phyloP scores from a whole-genome alignment of 2,113 vertebrate species.

The Zeus faber region DNA sequence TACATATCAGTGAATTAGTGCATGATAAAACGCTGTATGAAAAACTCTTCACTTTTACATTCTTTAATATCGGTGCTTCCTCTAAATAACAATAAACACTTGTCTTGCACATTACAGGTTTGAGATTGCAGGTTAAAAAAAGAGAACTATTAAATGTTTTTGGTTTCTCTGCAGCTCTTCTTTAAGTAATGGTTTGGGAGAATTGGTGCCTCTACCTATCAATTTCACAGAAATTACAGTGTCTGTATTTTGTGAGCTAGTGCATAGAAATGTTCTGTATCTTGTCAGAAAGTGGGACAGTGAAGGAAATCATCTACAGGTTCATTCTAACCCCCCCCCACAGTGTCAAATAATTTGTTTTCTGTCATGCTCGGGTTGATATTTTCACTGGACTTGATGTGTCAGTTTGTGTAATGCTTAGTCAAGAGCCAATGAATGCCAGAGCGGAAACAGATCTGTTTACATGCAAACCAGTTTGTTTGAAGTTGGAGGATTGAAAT shows the following conservation, averaged over 20 bases:
- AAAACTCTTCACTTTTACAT: no score
- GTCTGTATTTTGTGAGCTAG: slow-evolving; percentile 19
- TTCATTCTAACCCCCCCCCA: not conserved
- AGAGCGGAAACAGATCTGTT: not conserved
- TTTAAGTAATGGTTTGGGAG: slow-evolving; percentile 34
- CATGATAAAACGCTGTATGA: no score
- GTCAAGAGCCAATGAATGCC: slow-evolving; percentile 1
- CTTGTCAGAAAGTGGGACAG: slow-evolving; percentile 22
- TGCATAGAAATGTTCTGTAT: slow-evolving; percentile 15
- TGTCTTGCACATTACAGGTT: no score
- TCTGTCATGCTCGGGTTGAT: slow-evolving; percentile 10
- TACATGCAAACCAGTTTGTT: not conserved
- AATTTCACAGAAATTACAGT: slow-evolving; percentile 43
- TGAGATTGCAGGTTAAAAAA: no score
- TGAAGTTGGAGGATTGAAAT: not conserved
- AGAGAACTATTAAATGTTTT: no score
- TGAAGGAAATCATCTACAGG: slow-evolving; percentile 23
- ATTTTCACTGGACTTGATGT: slow-evolving; percentile 1
- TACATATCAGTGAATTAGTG: no score
- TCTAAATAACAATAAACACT: no score
- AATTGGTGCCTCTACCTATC: slow-evolving; percentile 32
- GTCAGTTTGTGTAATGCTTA: slow-evolving; percentile 8
- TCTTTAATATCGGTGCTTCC: no score
- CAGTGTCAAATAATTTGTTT: slow-evolving; percentile 2
- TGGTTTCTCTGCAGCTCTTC: not conserved